phyloP scores from a whole-genome alignment of 2,888 invertebrate species.

The Heteromurus nitidus region DNA sequence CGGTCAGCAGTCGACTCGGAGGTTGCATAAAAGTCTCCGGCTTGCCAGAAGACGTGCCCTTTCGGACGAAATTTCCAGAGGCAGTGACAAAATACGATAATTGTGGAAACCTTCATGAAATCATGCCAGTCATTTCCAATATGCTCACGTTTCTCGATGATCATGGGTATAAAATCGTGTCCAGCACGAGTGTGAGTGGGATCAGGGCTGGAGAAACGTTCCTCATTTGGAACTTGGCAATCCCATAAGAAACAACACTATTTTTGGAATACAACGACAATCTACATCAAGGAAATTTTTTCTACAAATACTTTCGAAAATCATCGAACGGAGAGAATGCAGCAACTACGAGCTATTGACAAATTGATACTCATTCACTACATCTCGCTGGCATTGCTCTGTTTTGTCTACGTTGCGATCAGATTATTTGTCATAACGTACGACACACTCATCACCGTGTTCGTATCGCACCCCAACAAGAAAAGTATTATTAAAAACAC shows the following conservation, averaged over 20 bases:
- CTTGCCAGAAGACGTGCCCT: constrained; percentile 55
- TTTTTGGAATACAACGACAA: background rate
- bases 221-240: constrained; percentile 64
- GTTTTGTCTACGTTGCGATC: constrained; percentile 27
- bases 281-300: background rate
- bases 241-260: constrained; percentile 40
- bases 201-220: constrained; percentile 55
- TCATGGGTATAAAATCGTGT: constrained; percentile 60
- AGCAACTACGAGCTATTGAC: constrained; percentile 25
- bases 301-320: background rate
- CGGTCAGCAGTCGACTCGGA: constrained; percentile 53
- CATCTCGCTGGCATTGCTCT: constrained; percentile 22
- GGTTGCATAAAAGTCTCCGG: constrained; percentile 63
- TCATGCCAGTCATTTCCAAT: constrained; percentile 60
- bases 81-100: constrained; percentile 60
- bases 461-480: background rate
- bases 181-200: constrained; percentile 55
- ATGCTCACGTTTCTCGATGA: constrained; percentile 64
- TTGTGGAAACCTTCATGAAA: constrained; percentile 53
- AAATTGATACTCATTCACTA: constrained; percentile 34
- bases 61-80: constrained; percentile 61
- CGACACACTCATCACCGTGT: no score
- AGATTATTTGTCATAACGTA: constrained; percentile 15
- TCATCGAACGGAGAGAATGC: constrained; percentile 6
- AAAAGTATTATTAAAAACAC: background rate